These are phyloP conservation scores for Nesometra sesokonis DNA, from an alignment of 35 echinoderm and acorn worm genomes.

Conservation along the genomic window DNA sequence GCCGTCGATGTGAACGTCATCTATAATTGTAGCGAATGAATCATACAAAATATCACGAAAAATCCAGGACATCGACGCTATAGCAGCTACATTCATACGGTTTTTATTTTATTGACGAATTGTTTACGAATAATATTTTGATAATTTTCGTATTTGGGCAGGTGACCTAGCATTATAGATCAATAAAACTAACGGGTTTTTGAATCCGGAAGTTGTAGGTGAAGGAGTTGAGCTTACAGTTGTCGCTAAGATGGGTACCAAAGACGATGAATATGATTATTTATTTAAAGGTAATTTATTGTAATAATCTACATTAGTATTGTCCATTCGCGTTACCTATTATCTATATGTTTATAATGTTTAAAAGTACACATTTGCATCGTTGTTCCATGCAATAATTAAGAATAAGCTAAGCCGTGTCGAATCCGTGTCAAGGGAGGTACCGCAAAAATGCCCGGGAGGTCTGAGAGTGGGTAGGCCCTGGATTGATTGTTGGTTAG, in stretches of 20 bases:
- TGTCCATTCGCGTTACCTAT: neutral
- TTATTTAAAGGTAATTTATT: conserved; percentile 87
- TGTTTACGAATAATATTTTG: neutral
- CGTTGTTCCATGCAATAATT: too few relatives aligned
- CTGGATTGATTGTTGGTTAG: too few relatives aligned
- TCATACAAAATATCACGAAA: neutral
- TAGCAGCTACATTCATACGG: neutral
- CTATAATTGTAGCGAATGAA: neutral
- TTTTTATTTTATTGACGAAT: neutral
- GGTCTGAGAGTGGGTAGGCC: too few relatives aligned
- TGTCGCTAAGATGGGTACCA: conserved; percentile 84
- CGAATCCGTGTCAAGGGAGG: too few relatives aligned
- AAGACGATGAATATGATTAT: conserved; percentile 99
- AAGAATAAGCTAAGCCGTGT: too few relatives aligned
- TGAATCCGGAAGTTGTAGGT: neutral
- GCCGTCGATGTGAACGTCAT: neutral
- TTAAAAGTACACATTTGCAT: neutral
- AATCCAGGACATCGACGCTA: neutral
- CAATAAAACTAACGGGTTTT: neutral
- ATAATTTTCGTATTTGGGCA: neutral
- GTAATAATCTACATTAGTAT: neutral
- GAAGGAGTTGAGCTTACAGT: neutral
- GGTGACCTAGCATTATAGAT: neutral
- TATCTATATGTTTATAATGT: neutral
- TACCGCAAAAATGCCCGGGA: too few relatives aligned